Percentiles rank a stretch among this genome's conserved stretches.
These are phyloP conservation scores for Lepidochrysops patricia DNA, from an alignment of 2,888 invertebrate species.

Conservation along the genomic window DNA sequence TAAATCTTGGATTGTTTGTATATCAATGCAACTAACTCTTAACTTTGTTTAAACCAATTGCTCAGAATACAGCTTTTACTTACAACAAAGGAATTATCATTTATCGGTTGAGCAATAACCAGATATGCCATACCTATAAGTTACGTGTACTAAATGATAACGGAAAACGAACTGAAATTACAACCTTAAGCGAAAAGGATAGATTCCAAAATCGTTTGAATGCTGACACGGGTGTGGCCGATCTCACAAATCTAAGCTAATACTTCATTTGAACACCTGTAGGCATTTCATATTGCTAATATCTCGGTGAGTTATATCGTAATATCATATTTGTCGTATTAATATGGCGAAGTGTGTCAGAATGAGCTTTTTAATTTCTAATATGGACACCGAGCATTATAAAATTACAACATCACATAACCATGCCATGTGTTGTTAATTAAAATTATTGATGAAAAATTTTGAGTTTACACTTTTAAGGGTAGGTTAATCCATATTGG, in stretches of 20 bases:
- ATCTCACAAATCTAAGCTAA: background rate
- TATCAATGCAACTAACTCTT: too few relatives aligned
- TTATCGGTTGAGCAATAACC: background rate
- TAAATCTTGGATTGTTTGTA: too few relatives aligned
- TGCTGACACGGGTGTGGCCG: background rate
- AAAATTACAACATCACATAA: background rate
- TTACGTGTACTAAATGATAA: slow-evolving; percentile 8
- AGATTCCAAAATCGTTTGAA: background rate
- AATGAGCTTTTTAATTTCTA: background rate
- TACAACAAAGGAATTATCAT: background rate
- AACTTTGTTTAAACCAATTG: background rate
- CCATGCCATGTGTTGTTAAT: background rate
- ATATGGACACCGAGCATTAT: background rate
- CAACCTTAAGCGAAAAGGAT: background rate
- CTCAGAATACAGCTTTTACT: background rate
- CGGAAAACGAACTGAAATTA: background rate
- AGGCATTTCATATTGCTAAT: background rate
- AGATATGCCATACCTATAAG: background rate
- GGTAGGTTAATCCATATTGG: background rate
- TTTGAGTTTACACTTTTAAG: background rate
- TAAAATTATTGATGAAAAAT: background rate
- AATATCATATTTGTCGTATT: background rate
- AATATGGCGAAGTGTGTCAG: background rate
- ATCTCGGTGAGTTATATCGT: background rate
- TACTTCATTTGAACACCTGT: background rate